Conservation (phyloP, 2,888 invertebrate species). For the Temnothorax ravouxi region DNA sequence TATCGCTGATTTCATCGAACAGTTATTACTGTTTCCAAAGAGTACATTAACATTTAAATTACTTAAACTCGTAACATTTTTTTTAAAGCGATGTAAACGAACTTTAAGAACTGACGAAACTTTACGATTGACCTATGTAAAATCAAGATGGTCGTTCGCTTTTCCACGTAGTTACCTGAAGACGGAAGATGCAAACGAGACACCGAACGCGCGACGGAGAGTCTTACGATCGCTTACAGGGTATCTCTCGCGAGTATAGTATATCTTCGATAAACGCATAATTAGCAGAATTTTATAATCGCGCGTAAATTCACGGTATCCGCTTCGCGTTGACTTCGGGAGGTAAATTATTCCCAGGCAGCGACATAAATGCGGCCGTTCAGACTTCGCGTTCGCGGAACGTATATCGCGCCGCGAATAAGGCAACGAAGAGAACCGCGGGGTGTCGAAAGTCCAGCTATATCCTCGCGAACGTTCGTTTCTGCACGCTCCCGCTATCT, state of each 20-base stretch:
- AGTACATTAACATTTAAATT: slow-evolving; percentile 3
- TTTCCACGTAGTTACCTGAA: not conserved
- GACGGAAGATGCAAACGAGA: not conserved
- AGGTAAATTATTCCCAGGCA: slow-evolving; percentile 43
- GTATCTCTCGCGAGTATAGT: slow-evolving; percentile 1
- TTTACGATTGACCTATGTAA: slow-evolving; percentile 7
- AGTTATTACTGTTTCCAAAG: not conserved
- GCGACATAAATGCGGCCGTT: slow-evolving; percentile 36
- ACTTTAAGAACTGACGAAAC: not conserved
- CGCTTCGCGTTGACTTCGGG: slow-evolving; percentile 1
- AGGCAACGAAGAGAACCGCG: slow-evolving; percentile 41
- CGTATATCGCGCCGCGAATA: slow-evolving; percentile 30
- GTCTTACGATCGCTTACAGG: not conserved
- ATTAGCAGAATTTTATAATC: slow-evolving; percentile 45
- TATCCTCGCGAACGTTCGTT: slow-evolving; percentile 47
- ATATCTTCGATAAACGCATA: slow-evolving; percentile 40
- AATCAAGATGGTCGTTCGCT: slow-evolving; percentile 6
- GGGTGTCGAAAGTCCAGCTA: slow-evolving; percentile 53
- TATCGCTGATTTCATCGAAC: slow-evolving; percentile 2
- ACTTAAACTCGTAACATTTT: not conserved
- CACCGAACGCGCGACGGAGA: not conserved
- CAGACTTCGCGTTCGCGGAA: not conserved
- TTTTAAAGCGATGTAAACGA: not conserved
- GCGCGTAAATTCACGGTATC: slow-evolving; percentile 35
- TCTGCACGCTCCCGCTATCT: slow-evolving; percentile 47